Evolutionary conservation across 2,888 invertebrate genomes (phyloP).

Genomic region (Troides oblongomaculatus): DNA sequence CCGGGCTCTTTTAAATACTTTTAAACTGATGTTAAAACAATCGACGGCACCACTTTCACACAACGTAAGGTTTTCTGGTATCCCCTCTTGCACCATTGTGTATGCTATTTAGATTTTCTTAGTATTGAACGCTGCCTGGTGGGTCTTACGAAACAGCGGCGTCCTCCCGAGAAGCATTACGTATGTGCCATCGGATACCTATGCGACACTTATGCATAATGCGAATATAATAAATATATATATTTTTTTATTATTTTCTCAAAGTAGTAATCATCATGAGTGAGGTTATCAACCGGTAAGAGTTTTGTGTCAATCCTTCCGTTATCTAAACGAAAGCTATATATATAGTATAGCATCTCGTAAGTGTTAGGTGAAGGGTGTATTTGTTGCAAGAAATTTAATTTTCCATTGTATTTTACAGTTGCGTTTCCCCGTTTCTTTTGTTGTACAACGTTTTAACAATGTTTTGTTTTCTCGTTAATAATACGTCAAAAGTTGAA

Average conservation of each 20-base stretch:
- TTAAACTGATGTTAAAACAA: too few species aligned
- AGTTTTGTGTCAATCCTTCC: not conserved
- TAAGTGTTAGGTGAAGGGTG: not conserved
- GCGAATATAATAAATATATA: not conserved
- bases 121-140: not conserved
- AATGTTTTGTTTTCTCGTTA: conserved; percentile 21
- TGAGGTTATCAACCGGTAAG: not conserved
- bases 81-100: too few species aligned
- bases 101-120: too few species aligned
- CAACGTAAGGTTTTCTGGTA: too few species aligned
- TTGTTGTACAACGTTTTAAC: conserved; percentile 15
- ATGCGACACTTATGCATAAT: not conserved
- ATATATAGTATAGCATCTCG: not conserved
- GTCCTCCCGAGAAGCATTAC: not conserved
- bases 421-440: conserved; percentile 4
- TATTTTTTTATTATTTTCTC: too few species aligned
- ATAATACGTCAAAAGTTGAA: conserved; percentile 20
- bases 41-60: too few species aligned
- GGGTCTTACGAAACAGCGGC: not conserved
- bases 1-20: too few species aligned
- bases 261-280: too few species aligned
- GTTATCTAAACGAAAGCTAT: too few species aligned
- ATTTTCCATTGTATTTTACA: conserved; percentile 3
- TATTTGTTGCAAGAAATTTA: too few species aligned
- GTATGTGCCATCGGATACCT: not conserved